Conservation (phyloP, 2,113 vertebrate genomes). For the Poecile atricapillus region DNA sequence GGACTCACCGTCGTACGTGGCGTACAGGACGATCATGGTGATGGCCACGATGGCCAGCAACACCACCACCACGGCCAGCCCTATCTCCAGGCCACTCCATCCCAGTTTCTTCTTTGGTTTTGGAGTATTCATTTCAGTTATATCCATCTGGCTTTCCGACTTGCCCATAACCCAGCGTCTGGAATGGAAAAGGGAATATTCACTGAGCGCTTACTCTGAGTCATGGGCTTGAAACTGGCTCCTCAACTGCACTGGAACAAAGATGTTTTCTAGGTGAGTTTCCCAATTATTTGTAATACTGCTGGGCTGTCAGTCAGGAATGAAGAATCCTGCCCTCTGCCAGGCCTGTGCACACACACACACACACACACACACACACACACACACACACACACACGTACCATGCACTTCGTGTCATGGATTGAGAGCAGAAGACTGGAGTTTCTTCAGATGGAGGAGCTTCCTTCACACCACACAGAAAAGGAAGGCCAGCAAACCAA, state of each 20-base stretch:
- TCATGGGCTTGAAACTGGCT: not conserved
- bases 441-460: not conserved
- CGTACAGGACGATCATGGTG: conserved; percentile 86
- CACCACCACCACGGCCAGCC: conserved; percentile 80
- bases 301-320: not conserved
- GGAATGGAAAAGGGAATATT: not conserved
- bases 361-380: not conserved
- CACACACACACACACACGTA: not conserved
- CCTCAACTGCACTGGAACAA: not conserved
- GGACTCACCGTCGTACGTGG: conserved; percentile 79
- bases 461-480: not conserved
- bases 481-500: not conserved
- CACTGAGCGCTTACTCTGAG: not conserved
- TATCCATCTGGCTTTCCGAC: conserved; percentile 88
- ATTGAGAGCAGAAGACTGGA: not conserved
- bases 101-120: conserved; percentile 83
- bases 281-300: not conserved
- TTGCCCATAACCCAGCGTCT: conserved; percentile 86
- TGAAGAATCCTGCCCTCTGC: not conserved
- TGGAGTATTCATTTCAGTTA: conserved; percentile 87
- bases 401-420: not conserved
- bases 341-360: not conserved
- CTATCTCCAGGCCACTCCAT: conserved; percentile 87
- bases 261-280: not conserved
- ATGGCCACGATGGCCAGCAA: conserved; percentile 84